Evolutionary conservation across 1,140 invertebrate species (phyloP).

Genomic region (Lepidurus apus): DNA sequence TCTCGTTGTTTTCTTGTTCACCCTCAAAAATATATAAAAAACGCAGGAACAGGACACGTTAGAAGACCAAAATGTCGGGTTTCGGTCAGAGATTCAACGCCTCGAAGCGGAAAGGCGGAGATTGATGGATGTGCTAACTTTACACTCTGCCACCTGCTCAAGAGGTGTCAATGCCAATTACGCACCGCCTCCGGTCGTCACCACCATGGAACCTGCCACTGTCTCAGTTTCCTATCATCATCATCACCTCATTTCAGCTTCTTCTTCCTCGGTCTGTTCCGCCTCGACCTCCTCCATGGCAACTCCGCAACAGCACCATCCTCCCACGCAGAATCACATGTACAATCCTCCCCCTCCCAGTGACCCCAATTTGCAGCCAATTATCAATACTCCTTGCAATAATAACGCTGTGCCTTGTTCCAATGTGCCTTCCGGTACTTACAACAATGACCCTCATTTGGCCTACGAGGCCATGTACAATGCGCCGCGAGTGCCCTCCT

Average conservation of each 20-base stretch:
- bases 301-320: constrained; percentile 1
- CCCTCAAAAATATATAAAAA: constrained; percentile 5
- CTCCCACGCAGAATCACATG: neutral
- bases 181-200: neutral
- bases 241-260: neutral
- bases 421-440: neutral
- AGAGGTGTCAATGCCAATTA: neutral
- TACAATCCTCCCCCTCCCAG: neutral
- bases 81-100: constrained; percentile 73
- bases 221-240: neutral
- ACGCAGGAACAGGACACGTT: constrained; percentile 72
- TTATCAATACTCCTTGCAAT: constrained; percentile 3
- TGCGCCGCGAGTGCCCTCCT: neutral
- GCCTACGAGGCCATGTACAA: neutral
- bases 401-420: neutral
- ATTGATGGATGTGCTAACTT: constrained; percentile 65
- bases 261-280: neutral
- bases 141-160: constrained; percentile 59
- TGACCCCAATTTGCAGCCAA: neutral
- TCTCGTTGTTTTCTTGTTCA: constrained; percentile 32
- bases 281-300: neutral
- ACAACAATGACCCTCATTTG: neutral
- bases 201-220: constrained; percentile 1
- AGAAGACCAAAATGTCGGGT: constrained; percentile 77
- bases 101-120: constrained; percentile 64